Evolutionary conservation across 2,888 invertebrate genomes (phyloP).

Genomic region (Orgyia antiqua): DNA sequence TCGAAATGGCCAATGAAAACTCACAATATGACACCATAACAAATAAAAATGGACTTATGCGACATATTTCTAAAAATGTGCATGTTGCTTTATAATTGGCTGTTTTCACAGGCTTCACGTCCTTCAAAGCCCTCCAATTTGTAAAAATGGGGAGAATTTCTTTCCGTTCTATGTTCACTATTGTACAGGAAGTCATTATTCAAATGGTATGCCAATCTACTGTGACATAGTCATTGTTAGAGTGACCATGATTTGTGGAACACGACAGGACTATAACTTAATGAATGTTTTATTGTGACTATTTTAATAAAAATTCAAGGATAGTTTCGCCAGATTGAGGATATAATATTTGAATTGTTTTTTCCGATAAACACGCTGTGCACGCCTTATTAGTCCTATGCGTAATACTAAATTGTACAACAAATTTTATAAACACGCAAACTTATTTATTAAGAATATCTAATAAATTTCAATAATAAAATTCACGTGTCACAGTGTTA

Average conservation of each 20-base stretch:
- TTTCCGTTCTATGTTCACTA: conserved; percentile 28
- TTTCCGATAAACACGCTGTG: too few species aligned
- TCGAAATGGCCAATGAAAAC: too few species aligned
- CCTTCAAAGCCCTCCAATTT: conserved; percentile 18
- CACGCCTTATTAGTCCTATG: too few species aligned
- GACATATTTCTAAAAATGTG: conserved; percentile 21
- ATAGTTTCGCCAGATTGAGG: too few species aligned
- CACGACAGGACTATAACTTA: neutral
- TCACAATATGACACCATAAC: too few species aligned
- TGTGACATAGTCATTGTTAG: conserved; percentile 61
- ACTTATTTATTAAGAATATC: too few species aligned
- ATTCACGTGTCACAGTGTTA: too few species aligned
- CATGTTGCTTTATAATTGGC: conserved; percentile 25
- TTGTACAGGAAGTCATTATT: conserved; percentile 67
- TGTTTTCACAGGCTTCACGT: conserved; percentile 21
- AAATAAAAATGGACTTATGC: neutral
- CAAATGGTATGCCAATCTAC: conserved; percentile 57
- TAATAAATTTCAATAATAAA: too few species aligned
- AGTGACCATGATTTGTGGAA: conserved; percentile 8
- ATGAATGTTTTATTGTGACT: neutral
- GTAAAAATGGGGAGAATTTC: conserved; percentile 31
- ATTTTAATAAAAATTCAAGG: too few species aligned
- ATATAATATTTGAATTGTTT: too few species aligned
- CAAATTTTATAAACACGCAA: too few species aligned
- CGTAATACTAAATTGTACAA: too few species aligned